Evolutionary conservation across 2,797 vertebrate genomes (phyloP).

Genomic region (Crocodylus rhombifer): DNA sequence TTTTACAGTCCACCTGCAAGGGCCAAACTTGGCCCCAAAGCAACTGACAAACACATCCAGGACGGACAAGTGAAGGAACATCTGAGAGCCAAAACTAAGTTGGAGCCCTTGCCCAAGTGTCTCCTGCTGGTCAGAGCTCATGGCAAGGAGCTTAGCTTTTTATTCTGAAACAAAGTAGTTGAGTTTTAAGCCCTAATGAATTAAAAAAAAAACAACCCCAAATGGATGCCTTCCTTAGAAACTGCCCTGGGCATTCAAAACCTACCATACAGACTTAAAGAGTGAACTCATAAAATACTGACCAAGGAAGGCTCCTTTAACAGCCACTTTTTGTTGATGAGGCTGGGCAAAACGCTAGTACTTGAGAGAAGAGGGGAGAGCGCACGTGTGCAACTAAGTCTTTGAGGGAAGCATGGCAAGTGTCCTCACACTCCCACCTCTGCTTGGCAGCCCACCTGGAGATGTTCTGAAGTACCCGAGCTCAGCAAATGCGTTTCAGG

Average conservation of each 20-base stretch:
- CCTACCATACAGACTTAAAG: neutral
- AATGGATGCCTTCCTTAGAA: neutral
- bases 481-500: neutral
- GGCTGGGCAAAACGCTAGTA: neutral
- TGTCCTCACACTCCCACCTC: neutral
- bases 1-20: neutral
- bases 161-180: neutral
- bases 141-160: neutral
- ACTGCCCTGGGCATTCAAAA: neutral
- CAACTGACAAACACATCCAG: neutral
- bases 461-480: neutral
- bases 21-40: neutral
- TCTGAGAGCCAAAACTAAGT: neutral
- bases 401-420: neutral
- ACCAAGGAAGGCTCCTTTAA: neutral
- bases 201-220: neutral
- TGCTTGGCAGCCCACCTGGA: neutral
- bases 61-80: neutral
- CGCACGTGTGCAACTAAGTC: neutral
- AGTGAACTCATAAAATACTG: neutral
- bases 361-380: neutral
- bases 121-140: neutral
- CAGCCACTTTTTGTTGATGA: neutral
- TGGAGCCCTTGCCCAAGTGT: neutral
- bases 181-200: neutral